A percentile compares a stretch with the other conserved stretches of the same genome.
These are phyloP conservation scores for Drosophila chauvacae DNA, from an alignment of 1,140 invertebrate genomes.

Conservation along the genomic window DNA sequence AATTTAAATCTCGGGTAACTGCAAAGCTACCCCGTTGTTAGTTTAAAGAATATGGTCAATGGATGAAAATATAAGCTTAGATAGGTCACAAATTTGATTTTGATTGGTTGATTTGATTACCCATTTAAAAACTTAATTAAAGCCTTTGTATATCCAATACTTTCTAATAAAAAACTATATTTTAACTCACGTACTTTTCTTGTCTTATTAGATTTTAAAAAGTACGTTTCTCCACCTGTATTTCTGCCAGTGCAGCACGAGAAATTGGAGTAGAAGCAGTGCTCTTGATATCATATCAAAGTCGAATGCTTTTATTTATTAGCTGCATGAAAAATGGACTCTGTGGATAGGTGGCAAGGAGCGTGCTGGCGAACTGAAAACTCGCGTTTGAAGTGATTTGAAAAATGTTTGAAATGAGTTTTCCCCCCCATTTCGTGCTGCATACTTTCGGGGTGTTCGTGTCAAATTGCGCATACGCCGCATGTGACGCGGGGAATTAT, in stretches of 20 bases:
- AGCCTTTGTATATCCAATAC: not conserved
- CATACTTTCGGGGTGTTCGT: constrained; percentile 55
- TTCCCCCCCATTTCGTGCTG: constrained; percentile 30
- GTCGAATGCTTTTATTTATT: constrained; percentile 49
- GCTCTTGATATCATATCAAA: constrained; percentile 41
- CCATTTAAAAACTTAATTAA: not conserved
- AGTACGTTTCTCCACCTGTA: too few species aligned
- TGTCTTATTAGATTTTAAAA: not conserved
- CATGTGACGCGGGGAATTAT: constrained; percentile 41
- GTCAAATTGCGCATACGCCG: constrained; percentile 70
- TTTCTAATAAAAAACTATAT: not conserved
- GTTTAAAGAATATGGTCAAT: not conserved
- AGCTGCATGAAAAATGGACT: constrained; percentile 39
- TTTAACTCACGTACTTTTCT: not conserved
- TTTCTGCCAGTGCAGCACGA: constrained; percentile 14
- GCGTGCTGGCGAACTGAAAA: constrained; percentile 4
- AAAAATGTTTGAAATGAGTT: constrained; percentile 38
- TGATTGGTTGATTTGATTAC: too few species aligned
- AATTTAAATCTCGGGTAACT: not conserved
- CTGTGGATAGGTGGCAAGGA: constrained; percentile 1
- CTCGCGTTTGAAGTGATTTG: constrained; percentile 32
- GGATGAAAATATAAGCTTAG: not conserved
- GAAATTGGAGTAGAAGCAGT: constrained; percentile 6
- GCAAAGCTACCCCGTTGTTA: not conserved
- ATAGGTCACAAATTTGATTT: not conserved